Conservation (phyloP, 1,140 invertebrate genomes). For the Caerostris extrusa region DNA sequence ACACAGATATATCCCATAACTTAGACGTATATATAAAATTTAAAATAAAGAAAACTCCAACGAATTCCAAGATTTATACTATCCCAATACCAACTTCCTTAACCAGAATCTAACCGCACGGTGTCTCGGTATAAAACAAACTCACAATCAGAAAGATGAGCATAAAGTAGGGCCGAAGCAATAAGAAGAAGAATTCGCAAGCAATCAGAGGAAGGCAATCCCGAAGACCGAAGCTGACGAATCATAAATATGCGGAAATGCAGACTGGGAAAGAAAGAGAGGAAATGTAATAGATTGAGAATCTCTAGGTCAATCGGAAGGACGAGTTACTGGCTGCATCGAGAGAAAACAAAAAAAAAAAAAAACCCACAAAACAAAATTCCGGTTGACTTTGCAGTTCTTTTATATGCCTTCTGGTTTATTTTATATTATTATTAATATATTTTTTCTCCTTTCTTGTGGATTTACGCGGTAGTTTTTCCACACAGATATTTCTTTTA, state of each 20-base stretch:
- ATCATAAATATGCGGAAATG: not conserved
- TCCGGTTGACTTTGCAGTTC: slow-evolving; percentile 30
- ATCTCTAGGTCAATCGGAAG: slow-evolving; percentile 17
- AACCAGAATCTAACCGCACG: too few relatives aligned
- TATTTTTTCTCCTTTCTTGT: not conserved
- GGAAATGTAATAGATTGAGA: slow-evolving; percentile 21
- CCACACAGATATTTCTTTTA: not conserved
- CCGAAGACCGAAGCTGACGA: not conserved
- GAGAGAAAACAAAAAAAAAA: not conserved
- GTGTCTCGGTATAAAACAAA: too few relatives aligned
- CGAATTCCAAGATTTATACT: too few relatives aligned
- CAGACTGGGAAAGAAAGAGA: not conserved
- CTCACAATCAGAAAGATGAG: too few relatives aligned
- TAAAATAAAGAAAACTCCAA: too few relatives aligned
- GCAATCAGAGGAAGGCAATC: too few relatives aligned
- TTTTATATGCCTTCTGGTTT: not conserved
- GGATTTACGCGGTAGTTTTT: not conserved
- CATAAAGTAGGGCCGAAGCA: too few relatives aligned
- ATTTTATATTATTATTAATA: too few relatives aligned
- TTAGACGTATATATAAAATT: too few relatives aligned
- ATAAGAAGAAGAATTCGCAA: too few relatives aligned
- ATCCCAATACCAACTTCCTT: too few relatives aligned
- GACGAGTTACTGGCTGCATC: not conserved
- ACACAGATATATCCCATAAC: too few relatives aligned
- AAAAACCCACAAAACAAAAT: not conserved